Conservation (phyloP, 2,797 vertebrate genomes). For the Eurystomus glaucurus region DNA sequence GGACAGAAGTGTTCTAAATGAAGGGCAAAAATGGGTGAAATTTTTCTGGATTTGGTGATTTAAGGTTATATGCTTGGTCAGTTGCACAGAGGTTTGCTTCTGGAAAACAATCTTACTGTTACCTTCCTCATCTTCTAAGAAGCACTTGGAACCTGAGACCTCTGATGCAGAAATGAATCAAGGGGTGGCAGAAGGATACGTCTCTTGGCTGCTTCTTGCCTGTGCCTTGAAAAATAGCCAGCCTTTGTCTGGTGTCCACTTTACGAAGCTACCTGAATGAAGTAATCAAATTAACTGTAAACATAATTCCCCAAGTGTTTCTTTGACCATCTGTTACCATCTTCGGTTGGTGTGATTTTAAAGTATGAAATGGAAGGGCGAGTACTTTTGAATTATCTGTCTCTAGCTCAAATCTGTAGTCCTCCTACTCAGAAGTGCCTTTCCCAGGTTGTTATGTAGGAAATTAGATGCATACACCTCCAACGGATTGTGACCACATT, state of each 20-base stretch:
- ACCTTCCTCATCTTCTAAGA: background rate
- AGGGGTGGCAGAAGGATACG: background rate
- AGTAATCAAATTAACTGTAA: conserved; percentile 36
- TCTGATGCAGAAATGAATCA: background rate
- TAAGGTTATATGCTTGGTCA: background rate
- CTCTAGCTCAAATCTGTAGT: background rate
- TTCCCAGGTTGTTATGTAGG: background rate
- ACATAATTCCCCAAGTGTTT: conserved; percentile 14
- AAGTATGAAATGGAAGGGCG: background rate
- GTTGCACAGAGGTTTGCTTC: background rate
- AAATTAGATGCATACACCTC: background rate
- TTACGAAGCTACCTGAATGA: conserved; percentile 30
- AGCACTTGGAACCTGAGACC: background rate
- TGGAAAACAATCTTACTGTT: background rate
- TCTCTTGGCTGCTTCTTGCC: background rate
- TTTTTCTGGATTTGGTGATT: background rate
- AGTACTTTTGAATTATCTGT: background rate
- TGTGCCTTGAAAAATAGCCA: conserved; percentile 48
- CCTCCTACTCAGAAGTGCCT: background rate
- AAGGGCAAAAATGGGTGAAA: background rate
- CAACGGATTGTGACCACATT: background rate
- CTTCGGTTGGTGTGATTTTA: background rate
- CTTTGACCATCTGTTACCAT: conserved; percentile 41
- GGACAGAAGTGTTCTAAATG: background rate
- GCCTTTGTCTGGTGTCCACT: conserved; percentile 32